Conservation (phyloP, 2,113 vertebrate species). For the Cryptomyrus ogoouensis region DNA sequence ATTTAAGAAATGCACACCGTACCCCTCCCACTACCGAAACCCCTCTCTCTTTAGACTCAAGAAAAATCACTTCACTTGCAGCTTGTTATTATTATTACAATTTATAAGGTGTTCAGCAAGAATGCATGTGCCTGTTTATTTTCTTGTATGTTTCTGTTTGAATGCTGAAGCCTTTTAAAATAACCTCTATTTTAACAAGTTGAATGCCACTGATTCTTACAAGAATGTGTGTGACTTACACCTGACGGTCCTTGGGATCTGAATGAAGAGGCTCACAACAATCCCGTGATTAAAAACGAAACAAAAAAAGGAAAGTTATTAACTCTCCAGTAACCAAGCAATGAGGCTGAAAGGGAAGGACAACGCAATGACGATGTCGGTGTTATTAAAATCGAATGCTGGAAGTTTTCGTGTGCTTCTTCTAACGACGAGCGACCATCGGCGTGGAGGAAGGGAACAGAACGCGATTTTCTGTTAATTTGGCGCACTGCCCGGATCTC, state of each 20-base stretch:
- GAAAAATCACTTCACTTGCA: constrained; percentile 72
- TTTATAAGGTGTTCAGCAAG: constrained; percentile 36
- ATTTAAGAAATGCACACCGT: constrained; percentile 52
- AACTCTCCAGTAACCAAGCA: constrained; percentile 69
- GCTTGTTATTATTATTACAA: constrained; percentile 57
- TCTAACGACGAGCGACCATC: constrained; percentile 81
- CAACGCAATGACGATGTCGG: constrained; percentile 83
- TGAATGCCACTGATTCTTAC: constrained; percentile 1
- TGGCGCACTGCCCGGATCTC: constrained; percentile 91
- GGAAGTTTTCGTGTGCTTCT: constrained; percentile 73
- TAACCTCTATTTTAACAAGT: background rate
- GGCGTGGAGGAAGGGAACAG: constrained; percentile 81
- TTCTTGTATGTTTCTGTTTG: background rate
- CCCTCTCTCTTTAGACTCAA: constrained; percentile 46
- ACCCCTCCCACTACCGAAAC: background rate
- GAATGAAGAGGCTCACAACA: constrained; percentile 59
- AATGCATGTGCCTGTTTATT: background rate
- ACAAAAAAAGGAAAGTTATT: constrained; percentile 52
- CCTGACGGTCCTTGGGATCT: constrained; percentile 67
- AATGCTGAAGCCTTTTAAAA: background rate
- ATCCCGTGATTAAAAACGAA: constrained; percentile 54
- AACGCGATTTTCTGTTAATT: constrained; percentile 86
- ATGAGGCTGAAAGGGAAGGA: constrained; percentile 70
- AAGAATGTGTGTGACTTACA: constrained; percentile 60
- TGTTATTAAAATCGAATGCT: constrained; percentile 94